Evolutionary conservation across 2,113 vertebrate genomes (phyloP), one percentile per base, ranked within the genome.

Genomic region (Trogon melanurus): DNA sequence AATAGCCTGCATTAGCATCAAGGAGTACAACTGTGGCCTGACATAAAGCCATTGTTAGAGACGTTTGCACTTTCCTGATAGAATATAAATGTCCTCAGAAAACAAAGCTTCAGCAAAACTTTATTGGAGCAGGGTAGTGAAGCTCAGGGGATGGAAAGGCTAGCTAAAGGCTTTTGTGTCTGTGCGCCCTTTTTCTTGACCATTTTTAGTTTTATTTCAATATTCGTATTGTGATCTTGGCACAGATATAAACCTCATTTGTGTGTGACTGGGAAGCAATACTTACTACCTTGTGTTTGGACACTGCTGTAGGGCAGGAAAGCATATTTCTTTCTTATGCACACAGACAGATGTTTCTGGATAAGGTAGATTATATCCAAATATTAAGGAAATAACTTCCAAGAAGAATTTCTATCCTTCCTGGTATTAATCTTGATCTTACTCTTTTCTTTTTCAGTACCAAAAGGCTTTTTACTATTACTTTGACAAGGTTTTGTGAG

Each of bases 1-100:
- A 95, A 89, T 89, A 95, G 87, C 34, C 83, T 88, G 62, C 34
- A 86, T 62, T 92, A 96, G 21, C 88, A 91, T 73, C 66, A 78
- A 85, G 66, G 56, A 83, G 78, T 80, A 92, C 26, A 83, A 51
- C 5, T 72, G 85, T 47, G 44, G 61, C 51, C 72, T 83, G 79
- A 69, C 58, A 83, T 54, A 88, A 91, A 78, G 51, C 72, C 89
- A 81, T 89, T 95, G 91, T 93, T 91, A 67, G 64, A 87, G 51
- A 69, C 71, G 70, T 65, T 93, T 95, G 86, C 51, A 51, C n/a
- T 88, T 91, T 78, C 64, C 80, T 91, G 84, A 78, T 32, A 88
- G 76, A 92, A 79, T 87, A 71, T 76, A 74, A 90, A 87, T 66
- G 79, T 69, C 65, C 86, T 90, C 62, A 75, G 88, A 74, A 86